Percentiles rank a stretch among this genome's conserved stretches.
Conservation (phyloP, 2,113 vertebrate species). For the Oncorhynchus clarkii region DNA sequence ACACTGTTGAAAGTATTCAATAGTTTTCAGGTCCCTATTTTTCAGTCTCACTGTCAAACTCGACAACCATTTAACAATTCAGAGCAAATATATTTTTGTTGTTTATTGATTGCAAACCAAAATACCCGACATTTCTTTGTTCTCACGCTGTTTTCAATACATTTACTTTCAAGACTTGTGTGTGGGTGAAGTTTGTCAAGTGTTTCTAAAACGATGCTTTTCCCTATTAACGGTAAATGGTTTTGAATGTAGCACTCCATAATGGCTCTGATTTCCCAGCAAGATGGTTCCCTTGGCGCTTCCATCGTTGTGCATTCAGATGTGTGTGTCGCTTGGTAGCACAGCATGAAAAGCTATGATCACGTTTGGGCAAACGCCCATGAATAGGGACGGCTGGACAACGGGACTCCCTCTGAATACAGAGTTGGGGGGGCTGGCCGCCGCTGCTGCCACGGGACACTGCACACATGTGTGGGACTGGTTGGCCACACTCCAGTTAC, state of each 20-base stretch:
- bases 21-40: too few relatives aligned
- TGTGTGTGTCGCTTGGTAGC: constrained; percentile 48
- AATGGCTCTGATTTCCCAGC: constrained; percentile 33
- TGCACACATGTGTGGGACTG: constrained; percentile 51
- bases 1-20: too few relatives aligned
- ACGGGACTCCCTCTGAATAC: constrained; percentile 48
- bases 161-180: background rate
- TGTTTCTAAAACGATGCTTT: background rate
- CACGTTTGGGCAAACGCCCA: constrained; percentile 56
- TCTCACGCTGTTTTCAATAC: too few relatives aligned
- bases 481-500: constrained; percentile 25
- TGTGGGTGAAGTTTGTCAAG: background rate
- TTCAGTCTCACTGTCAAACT: too few relatives aligned
- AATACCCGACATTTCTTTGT: too few relatives aligned
- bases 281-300: constrained; percentile 41
- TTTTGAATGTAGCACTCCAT: background rate
- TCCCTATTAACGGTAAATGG: background rate
- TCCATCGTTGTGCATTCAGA: constrained; percentile 54
- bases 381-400: constrained; percentile 52
- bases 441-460: constrained; percentile 45
- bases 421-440: constrained; percentile 45
- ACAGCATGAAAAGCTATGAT: constrained; percentile 61
- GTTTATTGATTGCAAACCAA: too few relatives aligned
- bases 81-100: too few relatives aligned
- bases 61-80: too few relatives aligned